Conservation (phyloP, 2,888 invertebrate species). For the Ormyrus nitidulus region DNA sequence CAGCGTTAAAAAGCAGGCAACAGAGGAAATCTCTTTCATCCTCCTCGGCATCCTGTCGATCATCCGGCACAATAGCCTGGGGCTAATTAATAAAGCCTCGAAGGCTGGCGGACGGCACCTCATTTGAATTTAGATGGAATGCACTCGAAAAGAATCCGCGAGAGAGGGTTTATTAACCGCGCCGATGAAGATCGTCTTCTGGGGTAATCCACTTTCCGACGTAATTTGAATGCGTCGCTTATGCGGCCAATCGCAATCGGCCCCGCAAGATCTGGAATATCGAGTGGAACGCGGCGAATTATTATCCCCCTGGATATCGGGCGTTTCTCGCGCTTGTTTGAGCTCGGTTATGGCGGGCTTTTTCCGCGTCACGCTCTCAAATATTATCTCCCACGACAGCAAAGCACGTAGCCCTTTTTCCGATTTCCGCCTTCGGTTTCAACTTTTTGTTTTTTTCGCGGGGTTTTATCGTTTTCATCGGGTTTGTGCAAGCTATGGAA, state of each 20-base stretch:
- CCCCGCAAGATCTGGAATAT: slow-evolving; percentile 39
- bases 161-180: slow-evolving; percentile 28
- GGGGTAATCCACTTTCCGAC: slow-evolving; percentile 26
- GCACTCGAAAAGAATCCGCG: slow-evolving; percentile 15
- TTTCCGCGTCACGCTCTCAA: too few relatives aligned
- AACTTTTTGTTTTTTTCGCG: not conserved
- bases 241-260: slow-evolving; percentile 34
- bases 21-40: not conserved
- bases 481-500: not conserved
- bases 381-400: too few relatives aligned
- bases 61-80: slow-evolving; percentile 2
- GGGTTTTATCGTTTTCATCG: not conserved
- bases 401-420: not conserved
- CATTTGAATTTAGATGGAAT: slow-evolving; percentile 56
- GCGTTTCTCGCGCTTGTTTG: not conserved
- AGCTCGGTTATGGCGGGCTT: not conserved
- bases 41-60: slow-evolving; percentile 1
- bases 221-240: slow-evolving; percentile 34
- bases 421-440: not conserved
- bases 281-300: slow-evolving; percentile 21
- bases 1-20: not conserved
- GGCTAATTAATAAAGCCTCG: slow-evolving; percentile 38
- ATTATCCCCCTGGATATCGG: slow-evolving; percentile 16
- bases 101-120: not conserved
- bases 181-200: not conserved